These are phyloP conservation scores for Phengaris alcon DNA, from an alignment of 2,888 invertebrate genomes.

Conservation along the genomic window DNA sequence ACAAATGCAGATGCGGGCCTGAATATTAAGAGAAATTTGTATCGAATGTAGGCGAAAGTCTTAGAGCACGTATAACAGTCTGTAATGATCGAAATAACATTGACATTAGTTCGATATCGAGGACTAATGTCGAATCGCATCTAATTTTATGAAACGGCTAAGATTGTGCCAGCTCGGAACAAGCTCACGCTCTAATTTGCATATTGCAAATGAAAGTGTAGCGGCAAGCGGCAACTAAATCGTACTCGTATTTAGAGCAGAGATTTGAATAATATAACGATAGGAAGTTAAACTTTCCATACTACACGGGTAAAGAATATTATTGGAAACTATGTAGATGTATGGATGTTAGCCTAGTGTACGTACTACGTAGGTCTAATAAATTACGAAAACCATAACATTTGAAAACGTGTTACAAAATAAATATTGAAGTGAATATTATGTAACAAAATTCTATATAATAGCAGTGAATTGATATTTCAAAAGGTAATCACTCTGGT, in stretches of 20 bases:
- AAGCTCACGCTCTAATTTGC: constrained; percentile 71
- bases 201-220: constrained; percentile 72
- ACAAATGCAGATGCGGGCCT: constrained; percentile 42
- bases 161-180: constrained; percentile 38
- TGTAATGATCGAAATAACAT: constrained; percentile 51
- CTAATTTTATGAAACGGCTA: constrained; percentile 41
- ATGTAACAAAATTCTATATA: neutral
- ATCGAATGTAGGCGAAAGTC: constrained; percentile 61
- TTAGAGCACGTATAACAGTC: constrained; percentile 51
- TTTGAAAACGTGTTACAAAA: neutral
- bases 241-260: constrained; percentile 54
- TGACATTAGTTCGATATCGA: constrained; percentile 11
- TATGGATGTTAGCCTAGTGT: constrained; percentile 17
- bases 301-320: constrained; percentile 10
- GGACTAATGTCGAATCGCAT: neutral
- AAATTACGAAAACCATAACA: too few relatives aligned
- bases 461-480: neutral
- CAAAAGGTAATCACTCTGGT: neutral
- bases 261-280: constrained; percentile 37
- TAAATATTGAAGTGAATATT: neutral
- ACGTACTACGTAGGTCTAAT: too few relatives aligned
- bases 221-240: constrained; percentile 48
- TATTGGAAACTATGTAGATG: constrained; percentile 19
- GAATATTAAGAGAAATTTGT: constrained; percentile 46
- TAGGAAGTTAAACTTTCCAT: constrained; percentile 37